Conservation (phyloP, 2,888 invertebrate genomes). For the Caenorhabditis macrosperma region DNA sequence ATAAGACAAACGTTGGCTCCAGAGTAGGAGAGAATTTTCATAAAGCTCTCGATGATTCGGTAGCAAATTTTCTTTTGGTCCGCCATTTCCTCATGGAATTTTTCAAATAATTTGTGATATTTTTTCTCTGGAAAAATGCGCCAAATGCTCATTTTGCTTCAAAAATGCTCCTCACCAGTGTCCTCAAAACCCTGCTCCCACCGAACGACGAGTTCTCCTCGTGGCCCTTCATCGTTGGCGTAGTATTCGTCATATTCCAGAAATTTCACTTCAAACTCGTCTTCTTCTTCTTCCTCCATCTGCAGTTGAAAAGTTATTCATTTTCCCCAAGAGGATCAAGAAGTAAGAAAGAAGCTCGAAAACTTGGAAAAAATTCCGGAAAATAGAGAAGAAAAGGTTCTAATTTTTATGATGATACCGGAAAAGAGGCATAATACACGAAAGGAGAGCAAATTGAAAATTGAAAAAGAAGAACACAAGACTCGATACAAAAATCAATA, state of each 20-base stretch:
- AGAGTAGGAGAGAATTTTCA: too few relatives aligned
- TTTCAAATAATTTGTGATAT: neutral
- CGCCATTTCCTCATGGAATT: neutral
- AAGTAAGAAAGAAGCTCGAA: neutral
- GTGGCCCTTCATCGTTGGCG: neutral
- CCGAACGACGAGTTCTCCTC: neutral
- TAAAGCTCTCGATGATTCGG: too few relatives aligned
- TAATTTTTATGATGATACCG: neutral
- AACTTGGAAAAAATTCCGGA: neutral
- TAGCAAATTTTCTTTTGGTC: too few relatives aligned
- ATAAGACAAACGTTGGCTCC: too few relatives aligned
- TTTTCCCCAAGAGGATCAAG: neutral
- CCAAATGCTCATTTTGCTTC: neutral
- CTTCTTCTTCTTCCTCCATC: too few relatives aligned
- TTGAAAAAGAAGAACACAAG: slow-evolving; percentile 1
- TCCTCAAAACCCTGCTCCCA: neutral
- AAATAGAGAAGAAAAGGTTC: neutral
- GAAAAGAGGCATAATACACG: neutral
- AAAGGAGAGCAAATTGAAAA: neutral
- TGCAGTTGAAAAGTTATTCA: too few relatives aligned
- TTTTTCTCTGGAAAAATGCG: too few relatives aligned
- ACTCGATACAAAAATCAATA: too few relatives aligned
- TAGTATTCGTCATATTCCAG: slow-evolving; percentile 14
- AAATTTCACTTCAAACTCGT: slow-evolving; percentile 16
- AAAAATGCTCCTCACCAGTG: too few relatives aligned